These are phyloP conservation scores for Antheraea yamamai DNA, from an alignment of 2,888 invertebrate species.

Conservation along the genomic window DNA sequence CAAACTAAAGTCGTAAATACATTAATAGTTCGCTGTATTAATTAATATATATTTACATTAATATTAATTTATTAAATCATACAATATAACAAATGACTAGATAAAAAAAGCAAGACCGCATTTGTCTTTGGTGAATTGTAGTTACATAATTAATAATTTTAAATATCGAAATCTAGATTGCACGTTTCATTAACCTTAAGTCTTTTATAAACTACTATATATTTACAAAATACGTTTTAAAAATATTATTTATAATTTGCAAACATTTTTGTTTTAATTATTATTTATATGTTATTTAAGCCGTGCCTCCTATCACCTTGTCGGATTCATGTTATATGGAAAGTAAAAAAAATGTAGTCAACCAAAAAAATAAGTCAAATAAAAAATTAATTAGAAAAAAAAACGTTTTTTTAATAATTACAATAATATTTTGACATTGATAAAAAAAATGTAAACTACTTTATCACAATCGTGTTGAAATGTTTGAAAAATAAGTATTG, in stretches of 20 bases:
- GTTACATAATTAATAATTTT: slow-evolving; percentile 35
- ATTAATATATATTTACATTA: background rate
- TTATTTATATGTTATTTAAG: slow-evolving; percentile 48
- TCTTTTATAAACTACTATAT: slow-evolving; percentile 53
- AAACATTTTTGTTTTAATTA: slow-evolving; percentile 51
- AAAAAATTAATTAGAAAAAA: background rate
- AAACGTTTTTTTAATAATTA: background rate
- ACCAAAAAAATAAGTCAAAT: background rate
- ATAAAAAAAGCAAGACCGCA: background rate
- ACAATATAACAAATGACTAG: slow-evolving; percentile 1
- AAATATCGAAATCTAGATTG: slow-evolving; percentile 70
- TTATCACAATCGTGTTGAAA: slow-evolving; percentile 2
- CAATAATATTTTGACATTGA: background rate
- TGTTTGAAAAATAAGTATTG: slow-evolving; percentile 21
- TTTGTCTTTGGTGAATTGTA: background rate
- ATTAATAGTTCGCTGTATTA: background rate
- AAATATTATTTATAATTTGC: slow-evolving; percentile 75
- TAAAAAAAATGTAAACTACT: background rate
- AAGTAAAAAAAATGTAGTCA: slow-evolving; percentile 6
- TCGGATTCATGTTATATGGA: slow-evolving; percentile 52
- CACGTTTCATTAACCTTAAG: slow-evolving; percentile 62
- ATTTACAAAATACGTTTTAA: slow-evolving; percentile 79
- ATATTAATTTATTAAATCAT: background rate
- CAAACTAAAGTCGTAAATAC: background rate
- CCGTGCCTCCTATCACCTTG: slow-evolving; percentile 47